Evolutionary conservation across 2,797 vertebrate genomes (phyloP).

Genomic region (Channa striata): DNA sequence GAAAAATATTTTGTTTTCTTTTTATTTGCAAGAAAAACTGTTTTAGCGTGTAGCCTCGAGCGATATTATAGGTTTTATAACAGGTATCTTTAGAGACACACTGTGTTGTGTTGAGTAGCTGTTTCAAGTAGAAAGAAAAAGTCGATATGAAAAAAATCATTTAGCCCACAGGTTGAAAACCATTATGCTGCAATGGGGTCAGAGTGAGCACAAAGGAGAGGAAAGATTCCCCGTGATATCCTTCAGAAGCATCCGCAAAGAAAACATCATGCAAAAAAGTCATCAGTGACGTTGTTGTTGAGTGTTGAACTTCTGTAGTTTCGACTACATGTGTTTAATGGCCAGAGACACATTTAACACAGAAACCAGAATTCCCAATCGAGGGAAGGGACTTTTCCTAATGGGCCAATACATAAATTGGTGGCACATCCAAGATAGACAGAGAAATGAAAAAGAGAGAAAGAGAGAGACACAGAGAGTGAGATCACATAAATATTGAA

Average conservation of each 20-base stretch:
- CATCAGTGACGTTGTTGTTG: not conserved
- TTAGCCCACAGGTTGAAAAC: constrained; percentile 13
- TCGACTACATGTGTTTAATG: no score
- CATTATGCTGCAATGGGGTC: constrained; percentile 25
- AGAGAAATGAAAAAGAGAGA: no score
- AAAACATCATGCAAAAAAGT: not conserved
- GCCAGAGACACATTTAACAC: no score
- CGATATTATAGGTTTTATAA: not conserved
- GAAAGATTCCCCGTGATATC: not conserved
- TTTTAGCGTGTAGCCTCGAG: not conserved
- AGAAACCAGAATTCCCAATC: no score
- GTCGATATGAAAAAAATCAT: not conserved
- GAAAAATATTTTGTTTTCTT: constrained; percentile 2
- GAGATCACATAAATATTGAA: no score
- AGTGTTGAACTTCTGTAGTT: no score
- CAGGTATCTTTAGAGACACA: not conserved
- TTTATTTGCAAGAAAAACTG: not conserved
- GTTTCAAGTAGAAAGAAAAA: constrained; percentile 17
- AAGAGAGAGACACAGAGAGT: no score
- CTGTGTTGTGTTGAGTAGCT: not conserved
- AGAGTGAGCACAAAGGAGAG: not conserved
- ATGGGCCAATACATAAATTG: no score
- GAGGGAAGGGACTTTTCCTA: no score
- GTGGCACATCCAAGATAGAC: no score
- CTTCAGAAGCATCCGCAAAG: constrained; percentile 9